Evolutionary conservation across 2,797 vertebrate species (phyloP).

Genomic region (Tragopan temminckii): DNA sequence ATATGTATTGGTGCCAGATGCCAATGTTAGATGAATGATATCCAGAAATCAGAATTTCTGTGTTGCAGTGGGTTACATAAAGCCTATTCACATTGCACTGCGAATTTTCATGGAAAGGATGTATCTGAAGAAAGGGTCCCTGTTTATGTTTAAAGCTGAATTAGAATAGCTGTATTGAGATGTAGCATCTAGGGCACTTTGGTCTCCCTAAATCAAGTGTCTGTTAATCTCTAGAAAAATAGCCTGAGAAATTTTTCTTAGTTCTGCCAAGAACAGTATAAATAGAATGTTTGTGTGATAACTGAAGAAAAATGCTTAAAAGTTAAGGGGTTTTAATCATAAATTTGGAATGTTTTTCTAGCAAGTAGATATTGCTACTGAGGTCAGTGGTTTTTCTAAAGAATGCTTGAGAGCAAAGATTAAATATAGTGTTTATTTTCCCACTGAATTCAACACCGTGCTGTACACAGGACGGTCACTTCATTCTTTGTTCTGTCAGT

Average conservation of each 20-base stretch:
- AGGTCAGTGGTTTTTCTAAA: conserved; percentile 63
- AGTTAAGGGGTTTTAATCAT: conserved; percentile 11
- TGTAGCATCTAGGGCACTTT: neutral
- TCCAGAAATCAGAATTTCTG: neutral
- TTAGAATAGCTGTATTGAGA: neutral
- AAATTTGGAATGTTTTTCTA: conserved; percentile 70
- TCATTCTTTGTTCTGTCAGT: neutral
- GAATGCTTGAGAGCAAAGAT: conserved; percentile 69
- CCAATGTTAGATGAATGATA: neutral
- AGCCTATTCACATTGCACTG: neutral
- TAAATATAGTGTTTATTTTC: conserved; percentile 48
- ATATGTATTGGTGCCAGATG: neutral
- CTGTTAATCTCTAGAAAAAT: neutral
- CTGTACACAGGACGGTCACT: neutral
- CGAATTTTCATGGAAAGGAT: neutral
- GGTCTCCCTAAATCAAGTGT: neutral
- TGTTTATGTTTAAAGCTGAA: neutral
- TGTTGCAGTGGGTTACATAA: neutral
- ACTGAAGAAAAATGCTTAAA: conserved; percentile 3
- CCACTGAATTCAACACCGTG: conserved; percentile 39
- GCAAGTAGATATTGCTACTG: conserved; percentile 42
- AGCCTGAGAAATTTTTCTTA: neutral
- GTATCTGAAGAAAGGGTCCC: neutral
- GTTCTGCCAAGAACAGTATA: neutral
- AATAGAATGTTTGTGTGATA: conserved; percentile 23